phyloP scores from a whole-genome alignment of 2,113 vertebrate species.

The Oreochromis spilurus region DNA sequence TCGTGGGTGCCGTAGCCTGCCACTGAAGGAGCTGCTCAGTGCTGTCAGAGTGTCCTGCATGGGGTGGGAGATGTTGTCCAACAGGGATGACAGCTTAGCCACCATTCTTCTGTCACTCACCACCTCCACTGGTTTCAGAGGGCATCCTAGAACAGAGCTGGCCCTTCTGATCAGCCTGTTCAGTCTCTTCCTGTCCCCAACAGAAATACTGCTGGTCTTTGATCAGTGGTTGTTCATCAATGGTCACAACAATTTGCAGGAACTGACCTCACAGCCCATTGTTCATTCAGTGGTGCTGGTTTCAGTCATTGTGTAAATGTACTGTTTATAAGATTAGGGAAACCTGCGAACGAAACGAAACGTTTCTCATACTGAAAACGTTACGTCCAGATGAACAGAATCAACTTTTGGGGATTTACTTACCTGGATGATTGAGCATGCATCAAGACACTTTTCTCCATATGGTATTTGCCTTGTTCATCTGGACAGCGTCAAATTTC shows the following conservation, averaged over 20 bases:
- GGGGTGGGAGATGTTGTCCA: too few species aligned
- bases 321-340: too few species aligned
- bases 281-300: neutral
- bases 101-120: too few species aligned
- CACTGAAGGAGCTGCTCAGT: too few species aligned
- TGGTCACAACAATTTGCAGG: neutral
- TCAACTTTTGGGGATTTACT: neutral
- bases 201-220: neutral
- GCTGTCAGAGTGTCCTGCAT: too few species aligned
- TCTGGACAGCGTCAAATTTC: neutral
- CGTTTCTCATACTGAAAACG: neutral
- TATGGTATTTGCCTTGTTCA: neutral
- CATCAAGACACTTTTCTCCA: neutral
- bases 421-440: neutral
- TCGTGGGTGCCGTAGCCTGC: rapidly evolving
- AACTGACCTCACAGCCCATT: neutral
- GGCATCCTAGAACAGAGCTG: too few species aligned
- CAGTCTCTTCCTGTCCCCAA: too few species aligned
- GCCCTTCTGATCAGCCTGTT: too few species aligned
- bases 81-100: too few species aligned
- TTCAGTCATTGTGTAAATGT: neutral
- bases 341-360: too few species aligned
- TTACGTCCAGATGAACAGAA: neutral
- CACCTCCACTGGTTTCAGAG: too few species aligned
- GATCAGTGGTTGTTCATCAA: neutral